A percentile compares a stretch with the other conserved stretches of the same genome.
Conservation (phyloP, 2,888 invertebrate species). For the Saturnia pavonia region DNA sequence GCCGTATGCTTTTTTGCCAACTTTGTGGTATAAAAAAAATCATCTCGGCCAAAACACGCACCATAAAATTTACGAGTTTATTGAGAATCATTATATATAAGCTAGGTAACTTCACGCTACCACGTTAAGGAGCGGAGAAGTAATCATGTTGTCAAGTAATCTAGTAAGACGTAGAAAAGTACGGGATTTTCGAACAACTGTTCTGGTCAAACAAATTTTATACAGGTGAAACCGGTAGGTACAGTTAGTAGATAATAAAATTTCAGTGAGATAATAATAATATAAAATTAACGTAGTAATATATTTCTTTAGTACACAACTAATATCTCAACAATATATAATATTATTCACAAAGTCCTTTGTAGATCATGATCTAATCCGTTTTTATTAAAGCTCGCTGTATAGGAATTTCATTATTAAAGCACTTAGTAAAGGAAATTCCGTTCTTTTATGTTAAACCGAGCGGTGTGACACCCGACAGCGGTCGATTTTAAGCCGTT, state of each 20-base stretch:
- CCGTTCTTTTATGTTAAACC: slow-evolving; percentile 18
- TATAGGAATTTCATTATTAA: slow-evolving; percentile 21
- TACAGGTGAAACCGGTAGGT: too few relatives aligned
- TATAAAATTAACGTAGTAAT: not conserved
- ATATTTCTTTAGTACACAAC: not conserved
- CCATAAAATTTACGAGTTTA: too few relatives aligned
- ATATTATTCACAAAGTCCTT: slow-evolving; percentile 28
- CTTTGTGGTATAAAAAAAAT: too few relatives aligned
- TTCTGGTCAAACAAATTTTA: too few relatives aligned
- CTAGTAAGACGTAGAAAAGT: too few relatives aligned
- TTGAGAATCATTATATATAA: too few relatives aligned
- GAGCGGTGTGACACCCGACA: not conserved
- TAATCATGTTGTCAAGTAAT: too few relatives aligned
- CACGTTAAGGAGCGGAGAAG: too few relatives aligned
- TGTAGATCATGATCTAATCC: slow-evolving; percentile 31
- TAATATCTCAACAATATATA: not conserved
- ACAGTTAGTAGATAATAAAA: not conserved
- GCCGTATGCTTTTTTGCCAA: too few relatives aligned
- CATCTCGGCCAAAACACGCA: too few relatives aligned
- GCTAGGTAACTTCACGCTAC: too few relatives aligned
- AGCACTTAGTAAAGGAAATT: slow-evolving; percentile 15
- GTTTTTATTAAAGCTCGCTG: slow-evolving; percentile 31
- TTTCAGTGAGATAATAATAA: not conserved
- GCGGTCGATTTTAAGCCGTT: not conserved
- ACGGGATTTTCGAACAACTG: too few relatives aligned